Evolutionary conservation across 2,113 vertebrate species (phyloP).

Genomic region (Chunga burmeisteri): DNA sequence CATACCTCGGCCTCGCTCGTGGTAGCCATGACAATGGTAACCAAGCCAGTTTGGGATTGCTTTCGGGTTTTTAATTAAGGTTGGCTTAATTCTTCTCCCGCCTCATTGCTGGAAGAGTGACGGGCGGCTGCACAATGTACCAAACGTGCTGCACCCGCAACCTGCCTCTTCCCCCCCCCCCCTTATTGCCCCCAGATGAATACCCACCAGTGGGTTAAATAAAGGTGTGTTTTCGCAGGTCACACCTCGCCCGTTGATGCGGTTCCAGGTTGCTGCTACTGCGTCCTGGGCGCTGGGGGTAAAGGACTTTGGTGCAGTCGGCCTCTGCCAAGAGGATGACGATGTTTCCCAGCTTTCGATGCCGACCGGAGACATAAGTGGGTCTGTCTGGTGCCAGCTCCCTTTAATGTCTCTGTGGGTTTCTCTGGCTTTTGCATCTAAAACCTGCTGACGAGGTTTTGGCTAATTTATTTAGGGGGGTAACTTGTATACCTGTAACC

Average conservation of each 20-base stretch:
- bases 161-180: background rate
- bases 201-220: background rate
- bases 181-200: accelerated
- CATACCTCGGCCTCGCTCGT: accelerated
- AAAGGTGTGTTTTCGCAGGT: accelerated
- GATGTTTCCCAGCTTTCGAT: background rate
- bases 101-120: background rate
- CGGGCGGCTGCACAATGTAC: accelerated
- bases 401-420: background rate
- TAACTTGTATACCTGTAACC: background rate
- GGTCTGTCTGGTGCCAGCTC: background rate
- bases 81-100: background rate
- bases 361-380: accelerated
- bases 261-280: accelerated
- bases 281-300: background rate
- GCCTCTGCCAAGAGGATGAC: background rate
- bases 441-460: background rate
- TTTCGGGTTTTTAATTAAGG: background rate
- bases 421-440: background rate
- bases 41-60: background rate
- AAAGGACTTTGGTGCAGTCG: background rate
- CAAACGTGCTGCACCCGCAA: accelerated
- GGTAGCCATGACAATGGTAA: background rate
- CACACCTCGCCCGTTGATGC: accelerated
- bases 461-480: background rate